phyloP scores from a whole-genome alignment of 2,113 vertebrate species.

The Apus apus region DNA sequence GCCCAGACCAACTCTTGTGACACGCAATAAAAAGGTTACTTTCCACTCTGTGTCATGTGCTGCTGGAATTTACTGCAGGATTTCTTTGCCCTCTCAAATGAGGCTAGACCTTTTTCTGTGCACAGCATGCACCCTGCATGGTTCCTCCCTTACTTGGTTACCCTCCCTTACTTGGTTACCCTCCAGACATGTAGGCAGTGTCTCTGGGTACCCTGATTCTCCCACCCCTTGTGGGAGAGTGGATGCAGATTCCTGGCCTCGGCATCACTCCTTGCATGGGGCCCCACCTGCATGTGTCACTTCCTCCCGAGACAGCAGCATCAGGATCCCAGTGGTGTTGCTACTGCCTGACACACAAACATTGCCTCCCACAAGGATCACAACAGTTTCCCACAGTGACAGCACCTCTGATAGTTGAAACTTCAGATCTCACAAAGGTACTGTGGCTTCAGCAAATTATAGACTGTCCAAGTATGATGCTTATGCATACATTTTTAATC shows the following conservation, averaged over 20 bases:
- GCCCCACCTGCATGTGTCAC: accelerated
- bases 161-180: neutral
- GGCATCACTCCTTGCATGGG: neutral
- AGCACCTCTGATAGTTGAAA: neutral
- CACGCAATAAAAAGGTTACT: neutral
- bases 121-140: too few relatives aligned
- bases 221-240: accelerated
- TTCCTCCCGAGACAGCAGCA: accelerated
- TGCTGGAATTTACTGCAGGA: neutral
- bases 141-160: neutral
- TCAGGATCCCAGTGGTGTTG: neutral
- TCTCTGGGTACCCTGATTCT: neutral
- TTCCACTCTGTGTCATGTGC: neutral
- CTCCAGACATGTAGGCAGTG: accelerated
- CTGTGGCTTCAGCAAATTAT: neutral
- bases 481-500: neutral
- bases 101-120: neutral
- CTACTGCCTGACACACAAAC: neutral
- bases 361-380: neutral
- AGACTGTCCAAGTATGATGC: neutral
- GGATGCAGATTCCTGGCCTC: neutral
- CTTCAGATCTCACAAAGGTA: neutral
- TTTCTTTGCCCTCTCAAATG: neutral
- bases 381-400: neutral
- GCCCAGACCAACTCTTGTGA: neutral